These are phyloP conservation scores for Stramonita haemastoma DNA, from an alignment of 2,888 invertebrate genomes.

Conservation along the genomic window DNA sequence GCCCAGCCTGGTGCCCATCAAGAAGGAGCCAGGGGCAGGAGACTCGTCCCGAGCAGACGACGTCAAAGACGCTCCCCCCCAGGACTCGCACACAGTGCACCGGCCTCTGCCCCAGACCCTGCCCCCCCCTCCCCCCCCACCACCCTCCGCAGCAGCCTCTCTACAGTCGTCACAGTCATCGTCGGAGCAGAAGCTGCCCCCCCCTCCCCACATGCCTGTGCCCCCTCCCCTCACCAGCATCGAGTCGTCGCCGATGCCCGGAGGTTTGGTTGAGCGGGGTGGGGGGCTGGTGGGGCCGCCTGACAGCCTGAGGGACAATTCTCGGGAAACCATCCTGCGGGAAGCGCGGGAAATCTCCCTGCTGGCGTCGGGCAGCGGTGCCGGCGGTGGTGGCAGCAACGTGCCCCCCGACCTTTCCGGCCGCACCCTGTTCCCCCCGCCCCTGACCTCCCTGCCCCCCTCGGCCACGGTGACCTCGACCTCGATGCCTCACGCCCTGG, in stretches of 20 bases:
- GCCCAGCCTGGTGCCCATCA: slow-evolving; percentile 56
- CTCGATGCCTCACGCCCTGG: slow-evolving; percentile 2
- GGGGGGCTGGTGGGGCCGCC: slow-evolving; percentile 8
- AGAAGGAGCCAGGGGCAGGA: slow-evolving; percentile 51
- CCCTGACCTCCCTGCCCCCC: slow-evolving; percentile 43
- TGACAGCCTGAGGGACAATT: slow-evolving; percentile 39
- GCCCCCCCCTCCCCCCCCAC: too few relatives aligned
- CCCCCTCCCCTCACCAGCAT: slow-evolving; percentile 42
- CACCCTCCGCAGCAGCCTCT: background rate
- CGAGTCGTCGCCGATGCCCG: slow-evolving; percentile 35
- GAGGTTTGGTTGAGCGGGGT: slow-evolving; percentile 22
- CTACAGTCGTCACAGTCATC: background rate
- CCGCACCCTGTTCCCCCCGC: slow-evolving; percentile 45
- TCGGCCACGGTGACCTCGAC: slow-evolving; percentile 30
- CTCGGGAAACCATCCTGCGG: slow-evolving; percentile 36
- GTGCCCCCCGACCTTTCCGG: slow-evolving; percentile 41
- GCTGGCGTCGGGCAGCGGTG: background rate
- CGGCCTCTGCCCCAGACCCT: slow-evolving; percentile 46
- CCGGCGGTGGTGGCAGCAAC: background rate
- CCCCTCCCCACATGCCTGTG: slow-evolving; percentile 34
- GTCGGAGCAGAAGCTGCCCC: slow-evolving; percentile 36
- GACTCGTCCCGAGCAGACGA: slow-evolving; percentile 5
- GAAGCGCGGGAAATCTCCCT: slow-evolving; percentile 32
- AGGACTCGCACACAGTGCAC: slow-evolving; percentile 43
- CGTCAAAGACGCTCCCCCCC: background rate